Evolutionary conservation across 2,113 vertebrate species (phyloP), one percentile per base, ranked within the genome.

Genomic region (Ellobius talpinus): DNA sequence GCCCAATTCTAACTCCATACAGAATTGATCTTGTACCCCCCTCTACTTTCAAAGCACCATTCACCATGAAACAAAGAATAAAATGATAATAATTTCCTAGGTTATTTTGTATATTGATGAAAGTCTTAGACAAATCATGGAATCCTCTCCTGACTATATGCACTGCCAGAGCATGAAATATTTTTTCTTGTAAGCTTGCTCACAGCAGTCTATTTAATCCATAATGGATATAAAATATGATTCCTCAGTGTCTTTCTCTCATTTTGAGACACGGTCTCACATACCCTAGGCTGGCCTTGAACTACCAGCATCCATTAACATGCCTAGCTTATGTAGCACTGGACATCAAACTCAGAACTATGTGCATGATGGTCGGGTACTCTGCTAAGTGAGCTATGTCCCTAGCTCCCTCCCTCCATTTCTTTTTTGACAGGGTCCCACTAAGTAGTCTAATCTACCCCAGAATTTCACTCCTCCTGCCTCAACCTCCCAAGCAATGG

Each of bases 51-150:
- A 90, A 87, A 96, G 26, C 50, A 91, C 50, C 10, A 96, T 70
- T 93, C 61, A 77, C 19, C 58, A 92, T 17, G 19, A 74, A 95
- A 84, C 7, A 76, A 52, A 89, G 14, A 94, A 36, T 7, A 68
- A 13, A 11, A 92, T 39, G 66, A 70, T 24, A 87, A 55, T 47
- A 52, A 86, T 36, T 74, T 82, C 36, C 42, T 91, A 70, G 94
- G 17, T 50, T 73, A 78, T 87, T 93, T 89, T 61, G 90, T 0
- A 89, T 47, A 42, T 3, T 72, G 42, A 81, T 79, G 94, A 94
- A 96, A 93, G 73, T 61, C 79, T 92, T 92, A 39, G 16, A 91
- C 78, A 95, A 86, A 66, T 31, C 74, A 81, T 9, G 36, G 45
- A 88, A 88, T 82, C 45, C 45, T 90, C 63, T 96, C n/a, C 65